These are phyloP conservation scores for Entelurus aequoreus DNA, from an alignment of 2,113 vertebrate genomes.

Conservation along the genomic window DNA sequence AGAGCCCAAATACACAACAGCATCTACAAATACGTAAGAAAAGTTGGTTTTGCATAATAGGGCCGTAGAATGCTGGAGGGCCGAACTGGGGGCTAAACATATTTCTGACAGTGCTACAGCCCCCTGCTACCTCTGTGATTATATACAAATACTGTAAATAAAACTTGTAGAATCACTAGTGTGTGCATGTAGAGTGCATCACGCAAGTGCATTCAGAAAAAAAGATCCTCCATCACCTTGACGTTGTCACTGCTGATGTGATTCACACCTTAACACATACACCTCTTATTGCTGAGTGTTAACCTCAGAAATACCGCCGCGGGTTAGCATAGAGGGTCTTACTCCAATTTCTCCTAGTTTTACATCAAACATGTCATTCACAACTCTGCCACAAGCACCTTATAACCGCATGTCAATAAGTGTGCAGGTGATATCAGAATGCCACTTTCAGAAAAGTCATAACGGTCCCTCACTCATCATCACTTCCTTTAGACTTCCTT, in stretches of 20 bases:
- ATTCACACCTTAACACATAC: constrained; percentile 26
- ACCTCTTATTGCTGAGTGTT: constrained; percentile 26
- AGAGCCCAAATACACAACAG: no score
- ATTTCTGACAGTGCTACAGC: no score
- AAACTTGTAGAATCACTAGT: neutral
- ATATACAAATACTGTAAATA: neutral
- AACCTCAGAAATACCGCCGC: constrained; percentile 39
- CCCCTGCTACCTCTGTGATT: neutral
- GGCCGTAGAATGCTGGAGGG: no score
- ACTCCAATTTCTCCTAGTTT: constrained; percentile 51
- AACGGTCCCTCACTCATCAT: constrained; percentile 47
- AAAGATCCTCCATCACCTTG: constrained; percentile 8
- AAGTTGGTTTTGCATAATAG: no score
- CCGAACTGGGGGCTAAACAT: no score
- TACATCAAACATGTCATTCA: constrained; percentile 43
- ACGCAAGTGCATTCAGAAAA: neutral
- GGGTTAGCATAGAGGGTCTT: constrained; percentile 34
- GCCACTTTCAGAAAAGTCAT: constrained; percentile 53
- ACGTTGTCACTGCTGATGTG: constrained; percentile 11
- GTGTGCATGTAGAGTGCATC: constrained; percentile 1
- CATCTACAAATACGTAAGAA: no score
- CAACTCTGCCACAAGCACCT: constrained; percentile 43
- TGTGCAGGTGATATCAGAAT: constrained; percentile 28
- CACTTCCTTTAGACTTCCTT: constrained; percentile 41
- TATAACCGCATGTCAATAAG: constrained; percentile 45